phyloP scores from a whole-genome alignment of 2,113 vertebrate genomes.

The Zosterops borbonicus region DNA sequence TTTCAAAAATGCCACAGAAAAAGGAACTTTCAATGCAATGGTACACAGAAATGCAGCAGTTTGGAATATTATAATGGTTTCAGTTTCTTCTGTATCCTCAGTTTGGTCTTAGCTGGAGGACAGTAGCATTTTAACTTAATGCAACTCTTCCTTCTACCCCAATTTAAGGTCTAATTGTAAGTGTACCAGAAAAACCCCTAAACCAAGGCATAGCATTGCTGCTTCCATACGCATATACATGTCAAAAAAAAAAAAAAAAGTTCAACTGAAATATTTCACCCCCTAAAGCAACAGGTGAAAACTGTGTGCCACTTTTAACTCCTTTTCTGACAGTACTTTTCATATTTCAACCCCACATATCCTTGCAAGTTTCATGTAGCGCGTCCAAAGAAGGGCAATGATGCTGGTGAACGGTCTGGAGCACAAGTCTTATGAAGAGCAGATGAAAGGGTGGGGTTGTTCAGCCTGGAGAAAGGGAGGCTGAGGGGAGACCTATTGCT shows the following conservation, averaged over 20 bases:
- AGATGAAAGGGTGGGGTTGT: neutral
- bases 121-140: neutral
- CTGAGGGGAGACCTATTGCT: neutral
- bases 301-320: neutral
- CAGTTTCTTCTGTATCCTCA: neutral
- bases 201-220: neutral
- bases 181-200: accelerated
- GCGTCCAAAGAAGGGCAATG: neutral
- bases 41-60: neutral
- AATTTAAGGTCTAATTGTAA: neutral
- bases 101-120: neutral
- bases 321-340: neutral
- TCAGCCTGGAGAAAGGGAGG: neutral
- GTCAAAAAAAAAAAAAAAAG: neutral
- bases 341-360: neutral
- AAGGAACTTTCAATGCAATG: neutral
- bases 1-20: neutral
- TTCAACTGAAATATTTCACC: neutral
- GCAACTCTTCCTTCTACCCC: accelerated
- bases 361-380: neutral
- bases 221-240: neutral
- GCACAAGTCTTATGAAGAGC: neutral
- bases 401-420: neutral
- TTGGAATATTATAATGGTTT: neutral
- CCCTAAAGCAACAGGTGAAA: neutral